phyloP scores from a whole-genome alignment of 2,888 invertebrate genomes.

The Cyclophora albipunctata region DNA sequence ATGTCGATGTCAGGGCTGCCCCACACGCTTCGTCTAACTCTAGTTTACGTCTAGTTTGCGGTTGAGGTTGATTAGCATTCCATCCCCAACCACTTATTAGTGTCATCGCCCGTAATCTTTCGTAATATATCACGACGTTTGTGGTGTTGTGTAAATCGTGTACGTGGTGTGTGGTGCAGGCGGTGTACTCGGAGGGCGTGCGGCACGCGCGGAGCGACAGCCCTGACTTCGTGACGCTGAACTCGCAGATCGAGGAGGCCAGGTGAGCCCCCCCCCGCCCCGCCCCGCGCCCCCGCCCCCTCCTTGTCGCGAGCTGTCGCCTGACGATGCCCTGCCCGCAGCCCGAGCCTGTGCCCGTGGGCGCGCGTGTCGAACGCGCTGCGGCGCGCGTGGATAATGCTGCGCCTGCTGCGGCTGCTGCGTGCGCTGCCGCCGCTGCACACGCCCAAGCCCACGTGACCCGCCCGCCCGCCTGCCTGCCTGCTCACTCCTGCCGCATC shows the following conservation, averaged over 20 bases:
- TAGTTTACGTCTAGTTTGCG: no score
- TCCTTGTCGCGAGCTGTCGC: not conserved
- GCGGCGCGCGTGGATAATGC: conserved; percentile 17
- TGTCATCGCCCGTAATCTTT: no score
- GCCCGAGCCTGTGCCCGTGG: not conserved
- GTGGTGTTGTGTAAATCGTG: no score
- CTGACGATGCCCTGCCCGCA: not conserved
- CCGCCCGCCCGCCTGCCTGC: conserved; percentile 7
- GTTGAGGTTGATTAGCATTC: no score
- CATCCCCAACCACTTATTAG: no score
- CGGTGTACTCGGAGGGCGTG: conserved; percentile 51
- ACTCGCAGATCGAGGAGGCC: conserved; percentile 84
- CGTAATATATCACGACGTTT: no score
- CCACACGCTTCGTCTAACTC: no score
- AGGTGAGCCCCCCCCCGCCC: conserved; percentile 63
- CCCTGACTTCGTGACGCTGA: conserved; percentile 82
- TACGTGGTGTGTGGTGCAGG: conserved; percentile 21
- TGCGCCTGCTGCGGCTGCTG: conserved; percentile 12
- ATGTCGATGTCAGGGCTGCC: no score
- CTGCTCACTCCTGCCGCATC: not conserved
- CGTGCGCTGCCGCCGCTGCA: conserved; percentile 4
- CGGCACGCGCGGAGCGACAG: conserved; percentile 65
- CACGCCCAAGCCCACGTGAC: conserved; percentile 2
- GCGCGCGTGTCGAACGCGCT: conserved; percentile 10
- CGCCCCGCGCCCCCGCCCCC: not conserved